These are phyloP conservation scores for Palythoa grandis DNA, from an alignment of 92 coral and sea anemone genomes.

Conservation along the genomic window DNA sequence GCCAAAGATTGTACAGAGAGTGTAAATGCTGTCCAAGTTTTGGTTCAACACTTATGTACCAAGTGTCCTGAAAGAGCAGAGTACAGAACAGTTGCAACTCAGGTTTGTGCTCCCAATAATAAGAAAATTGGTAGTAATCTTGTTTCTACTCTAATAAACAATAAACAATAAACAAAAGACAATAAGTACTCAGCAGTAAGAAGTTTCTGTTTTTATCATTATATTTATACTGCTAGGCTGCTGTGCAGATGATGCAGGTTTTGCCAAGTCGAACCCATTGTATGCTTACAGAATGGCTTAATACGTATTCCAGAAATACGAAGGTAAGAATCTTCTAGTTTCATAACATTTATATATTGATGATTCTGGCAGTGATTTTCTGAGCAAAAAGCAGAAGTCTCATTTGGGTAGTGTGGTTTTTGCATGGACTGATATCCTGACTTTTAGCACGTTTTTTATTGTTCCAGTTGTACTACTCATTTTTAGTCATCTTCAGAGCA, in stretches of 20 bases:
- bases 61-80: slow-evolving; percentile 97
- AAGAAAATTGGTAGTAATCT: no score
- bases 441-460: no score
- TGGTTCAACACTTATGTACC: slow-evolving; percentile 92
- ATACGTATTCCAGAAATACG: slow-evolving; percentile 84
- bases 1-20: slow-evolving; percentile 57
- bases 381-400: no score
- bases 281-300: slow-evolving; percentile 77
- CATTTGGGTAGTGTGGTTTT: no score
- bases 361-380: not conserved
- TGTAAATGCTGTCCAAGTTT: slow-evolving; percentile 75
- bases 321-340: slow-evolving; percentile 60
- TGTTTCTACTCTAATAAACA: no score
- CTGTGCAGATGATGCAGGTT: slow-evolving; percentile 70
- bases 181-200: not conserved
- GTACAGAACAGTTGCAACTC: slow-evolving; percentile 82
- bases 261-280: slow-evolving; percentile 60
- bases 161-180: not conserved
- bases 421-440: no score
- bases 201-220: not conserved
- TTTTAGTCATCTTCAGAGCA: no score
- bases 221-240: slow-evolving; percentile 62
- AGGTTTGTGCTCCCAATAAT: slow-evolving; percentile 53
- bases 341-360: not conserved
- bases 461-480: no score